Conservation (phyloP, 2,888 invertebrate species). For the Ormyrus pomaceus region DNA sequence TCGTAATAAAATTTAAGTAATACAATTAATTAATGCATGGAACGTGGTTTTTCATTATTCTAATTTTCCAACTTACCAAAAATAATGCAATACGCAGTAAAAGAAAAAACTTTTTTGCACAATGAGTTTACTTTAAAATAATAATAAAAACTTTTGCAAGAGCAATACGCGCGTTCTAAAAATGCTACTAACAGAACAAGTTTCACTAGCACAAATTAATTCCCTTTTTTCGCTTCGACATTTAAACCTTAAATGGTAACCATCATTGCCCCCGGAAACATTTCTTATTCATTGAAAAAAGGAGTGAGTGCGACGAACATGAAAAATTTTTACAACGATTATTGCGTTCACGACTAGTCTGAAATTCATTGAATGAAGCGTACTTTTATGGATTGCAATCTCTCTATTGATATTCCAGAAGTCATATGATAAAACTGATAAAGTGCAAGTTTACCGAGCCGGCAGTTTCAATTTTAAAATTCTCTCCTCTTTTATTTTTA, state of each 20-base stretch:
- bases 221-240: too few species aligned
- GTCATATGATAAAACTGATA: constrained; percentile 6
- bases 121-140: too few species aligned
- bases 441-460: constrained; percentile 4
- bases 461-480: constrained; percentile 12
- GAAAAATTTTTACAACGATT: constrained; percentile 12
- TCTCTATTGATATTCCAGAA: constrained; percentile 12
- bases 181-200: too few species aligned
- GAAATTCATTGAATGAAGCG: constrained; percentile 10
- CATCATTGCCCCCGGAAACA: constrained; percentile 9
- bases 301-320: not conserved
- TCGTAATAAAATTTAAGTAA: too few species aligned
- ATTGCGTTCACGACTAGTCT: not conserved
- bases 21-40: too few species aligned
- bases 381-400: not conserved
- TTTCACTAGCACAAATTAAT: too few species aligned
- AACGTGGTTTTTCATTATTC: too few species aligned
- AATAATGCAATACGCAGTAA: too few species aligned
- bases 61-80: too few species aligned
- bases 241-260: not conserved
- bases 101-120: too few species aligned
- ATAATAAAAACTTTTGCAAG: too few species aligned
- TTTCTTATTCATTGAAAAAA: not conserved
- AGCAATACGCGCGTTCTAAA: too few species aligned
- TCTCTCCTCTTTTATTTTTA: not conserved